Percentiles rank a stretch among this genome's conserved stretches.
Evolutionary conservation across 2,888 invertebrate species (phyloP).

Genomic region (Drosophila anceps): DNA sequence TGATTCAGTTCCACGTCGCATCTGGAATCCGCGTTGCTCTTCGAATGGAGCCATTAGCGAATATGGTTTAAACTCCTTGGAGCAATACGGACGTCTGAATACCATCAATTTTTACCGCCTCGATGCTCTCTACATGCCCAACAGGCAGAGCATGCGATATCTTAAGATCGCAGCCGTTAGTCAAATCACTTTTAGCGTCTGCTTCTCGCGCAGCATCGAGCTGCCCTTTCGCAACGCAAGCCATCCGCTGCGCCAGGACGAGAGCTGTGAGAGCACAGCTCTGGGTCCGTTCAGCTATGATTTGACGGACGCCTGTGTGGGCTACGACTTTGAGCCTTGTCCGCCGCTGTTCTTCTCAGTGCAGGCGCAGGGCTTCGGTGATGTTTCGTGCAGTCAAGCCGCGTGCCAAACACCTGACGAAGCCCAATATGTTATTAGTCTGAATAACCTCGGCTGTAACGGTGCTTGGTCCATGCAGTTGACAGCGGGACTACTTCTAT

Average conservation of each 20-base stretch:
- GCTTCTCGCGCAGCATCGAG: conserved; percentile 87
- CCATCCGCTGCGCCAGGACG: conserved; percentile 80
- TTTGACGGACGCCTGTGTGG: conserved; percentile 87
- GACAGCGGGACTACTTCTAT: conserved; percentile 4
- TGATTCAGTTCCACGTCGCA: conserved; percentile 86
- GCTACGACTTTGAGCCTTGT: conserved; percentile 87
- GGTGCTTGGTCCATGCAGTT: conserved; percentile 77
- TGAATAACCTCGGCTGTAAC: conserved; percentile 89
- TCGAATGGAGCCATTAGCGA: conserved; percentile 84
- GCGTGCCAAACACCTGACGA: conserved; percentile 90
- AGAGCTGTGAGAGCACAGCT: conserved; percentile 88
- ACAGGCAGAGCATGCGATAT: conserved; percentile 86
- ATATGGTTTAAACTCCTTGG: conserved; percentile 86
- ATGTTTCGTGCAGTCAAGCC: conserved; percentile 86
- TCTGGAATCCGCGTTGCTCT: conserved; percentile 88
- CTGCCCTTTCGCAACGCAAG: conserved; percentile 86
- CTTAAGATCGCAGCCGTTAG: conserved; percentile 87
- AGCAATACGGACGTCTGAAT: conserved; percentile 88
- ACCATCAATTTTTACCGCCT: conserved; percentile 89
- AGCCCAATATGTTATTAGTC: conserved; percentile 88
- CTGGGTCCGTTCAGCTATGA: conserved; percentile 87
- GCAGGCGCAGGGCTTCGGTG: conserved; percentile 82
- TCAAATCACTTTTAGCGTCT: conserved; percentile 87
- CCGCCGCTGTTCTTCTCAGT: conserved; percentile 90
- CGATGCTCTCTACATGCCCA: conserved; percentile 90